phyloP scores from a whole-genome alignment of 2,113 vertebrate species.

The Polypterus bichir region DNA sequence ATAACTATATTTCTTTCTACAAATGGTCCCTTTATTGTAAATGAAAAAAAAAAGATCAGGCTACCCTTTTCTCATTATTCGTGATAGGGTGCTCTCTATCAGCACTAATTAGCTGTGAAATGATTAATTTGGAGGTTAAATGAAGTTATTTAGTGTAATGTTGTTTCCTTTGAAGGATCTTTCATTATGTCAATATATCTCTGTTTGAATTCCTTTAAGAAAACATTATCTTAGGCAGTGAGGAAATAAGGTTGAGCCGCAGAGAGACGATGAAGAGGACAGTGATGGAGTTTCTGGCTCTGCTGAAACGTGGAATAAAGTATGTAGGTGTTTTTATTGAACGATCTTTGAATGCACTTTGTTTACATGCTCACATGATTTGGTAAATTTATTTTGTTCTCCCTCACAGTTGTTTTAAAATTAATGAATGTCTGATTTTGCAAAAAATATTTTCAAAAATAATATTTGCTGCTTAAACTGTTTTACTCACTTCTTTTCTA shows the following conservation, averaged over 20 bases:
- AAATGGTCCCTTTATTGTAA: slow-evolving; percentile 31
- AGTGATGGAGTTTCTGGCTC: neutral
- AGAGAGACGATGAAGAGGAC: slow-evolving; percentile 9
- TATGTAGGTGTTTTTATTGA: no score
- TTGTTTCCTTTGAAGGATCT: slow-evolving; percentile 71
- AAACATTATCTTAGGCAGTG: slow-evolving; percentile 32
- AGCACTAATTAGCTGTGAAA: slow-evolving; percentile 77
- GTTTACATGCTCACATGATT: no score
- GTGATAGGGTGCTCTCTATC: slow-evolving; percentile 48
- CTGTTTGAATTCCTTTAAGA: slow-evolving; percentile 58
- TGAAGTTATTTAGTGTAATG: slow-evolving; percentile 72
- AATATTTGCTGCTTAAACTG: no score
- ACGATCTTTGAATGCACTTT: no score
- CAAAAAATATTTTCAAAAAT: no score
- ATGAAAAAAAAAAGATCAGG: slow-evolving; percentile 28
- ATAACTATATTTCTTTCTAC: slow-evolving; percentile 32
- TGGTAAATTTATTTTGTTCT: no score
- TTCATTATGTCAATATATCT: slow-evolving; percentile 76
- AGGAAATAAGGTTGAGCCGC: slow-evolving; percentile 13
- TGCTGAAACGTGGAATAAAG: no score
- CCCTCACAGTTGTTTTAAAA: no score
- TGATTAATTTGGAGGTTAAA: slow-evolving; percentile 80
- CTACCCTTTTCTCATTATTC: slow-evolving; percentile 21
- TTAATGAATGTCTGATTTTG: no score
- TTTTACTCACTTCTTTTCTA: no score